Evolutionary conservation across 1,140 invertebrate genomes (phyloP).

Genomic region (Globodera ellingtonae): DNA sequence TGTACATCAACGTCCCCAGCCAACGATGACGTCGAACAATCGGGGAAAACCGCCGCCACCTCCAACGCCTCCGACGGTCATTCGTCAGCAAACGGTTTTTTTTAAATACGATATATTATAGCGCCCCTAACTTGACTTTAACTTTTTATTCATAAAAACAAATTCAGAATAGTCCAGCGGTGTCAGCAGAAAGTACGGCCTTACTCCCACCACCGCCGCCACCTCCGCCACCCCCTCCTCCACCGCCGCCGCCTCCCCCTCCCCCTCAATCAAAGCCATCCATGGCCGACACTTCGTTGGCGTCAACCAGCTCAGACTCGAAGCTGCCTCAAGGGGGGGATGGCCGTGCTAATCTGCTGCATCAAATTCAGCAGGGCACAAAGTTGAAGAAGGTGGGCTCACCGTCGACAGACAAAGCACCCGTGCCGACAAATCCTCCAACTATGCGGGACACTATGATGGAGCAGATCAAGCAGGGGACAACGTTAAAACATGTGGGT

Average conservation of each 20-base stretch:
- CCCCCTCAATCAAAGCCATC: constrained; percentile 7
- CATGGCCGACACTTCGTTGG: background rate
- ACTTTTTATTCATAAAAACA: too few relatives aligned
- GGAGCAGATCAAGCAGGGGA: constrained; percentile 42
- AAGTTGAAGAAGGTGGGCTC: constrained; percentile 41
- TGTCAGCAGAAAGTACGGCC: background rate
- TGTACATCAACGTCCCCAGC: background rate
- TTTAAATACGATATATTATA: too few relatives aligned
- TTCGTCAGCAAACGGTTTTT: background rate
- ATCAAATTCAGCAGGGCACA: constrained; percentile 43
- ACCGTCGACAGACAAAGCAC: constrained; percentile 26
- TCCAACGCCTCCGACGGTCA: constrained; percentile 10
- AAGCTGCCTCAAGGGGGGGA: background rate
- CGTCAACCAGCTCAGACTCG: background rate
- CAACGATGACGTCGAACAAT: constrained; percentile 10
- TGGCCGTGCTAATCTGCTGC: constrained; percentile 32
- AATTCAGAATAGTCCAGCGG: background rate
- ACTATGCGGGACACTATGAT: constrained; percentile 39
- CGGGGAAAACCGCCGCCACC: constrained; percentile 25
- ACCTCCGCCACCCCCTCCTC: constrained; percentile 19
- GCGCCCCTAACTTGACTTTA: too few relatives aligned
- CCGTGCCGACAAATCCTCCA: constrained; percentile 36
- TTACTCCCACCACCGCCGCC: background rate
- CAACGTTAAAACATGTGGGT: constrained; percentile 30
- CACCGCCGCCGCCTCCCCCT: constrained; percentile 15